A percentile compares a stretch with the other conserved stretches of the same genome.
Evolutionary conservation across 2,888 invertebrate species (phyloP).

Genomic region (Drosophila kambysellisi): DNA sequence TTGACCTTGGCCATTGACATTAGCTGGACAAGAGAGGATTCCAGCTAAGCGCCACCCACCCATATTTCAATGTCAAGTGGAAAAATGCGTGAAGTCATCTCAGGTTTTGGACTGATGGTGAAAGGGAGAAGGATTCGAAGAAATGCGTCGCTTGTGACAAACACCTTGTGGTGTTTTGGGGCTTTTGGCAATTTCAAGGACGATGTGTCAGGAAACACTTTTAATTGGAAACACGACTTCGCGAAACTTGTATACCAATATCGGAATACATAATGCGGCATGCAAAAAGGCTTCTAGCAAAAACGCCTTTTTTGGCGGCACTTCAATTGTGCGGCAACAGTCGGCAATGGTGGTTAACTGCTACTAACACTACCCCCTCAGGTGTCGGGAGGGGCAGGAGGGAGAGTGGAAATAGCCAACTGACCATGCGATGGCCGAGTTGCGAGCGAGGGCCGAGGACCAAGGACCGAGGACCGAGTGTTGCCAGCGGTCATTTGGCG

Average conservation of each 20-base stretch:
- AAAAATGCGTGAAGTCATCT: conserved; percentile 77
- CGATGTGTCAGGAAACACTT: conserved; percentile 47
- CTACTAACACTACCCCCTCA: conserved; percentile 1
- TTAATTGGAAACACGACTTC: conserved; percentile 65
- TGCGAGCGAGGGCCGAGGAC: conserved; percentile 45
- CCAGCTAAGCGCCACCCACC: conserved; percentile 20
- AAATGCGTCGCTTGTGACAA: conserved; percentile 56
- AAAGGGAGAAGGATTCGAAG: conserved; percentile 8
- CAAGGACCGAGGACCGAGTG: conserved; percentile 7
- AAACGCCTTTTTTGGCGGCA: conserved; percentile 46
- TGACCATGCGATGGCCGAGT: conserved; percentile 58
- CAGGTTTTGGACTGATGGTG: background rate
- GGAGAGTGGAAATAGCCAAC: conserved; percentile 9
- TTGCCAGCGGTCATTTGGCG: conserved; percentile 82
- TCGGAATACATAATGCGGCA: conserved; percentile 58
- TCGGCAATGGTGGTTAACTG: conserved; percentile 35
- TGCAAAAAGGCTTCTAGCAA: conserved; percentile 43
- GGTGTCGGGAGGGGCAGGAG: conserved; percentile 16
- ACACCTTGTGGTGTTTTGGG: background rate
- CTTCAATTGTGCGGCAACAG: conserved; percentile 57
- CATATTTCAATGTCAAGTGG: conserved; percentile 64
- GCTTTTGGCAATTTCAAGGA: conserved; percentile 48
- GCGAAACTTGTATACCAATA: conserved; percentile 27
- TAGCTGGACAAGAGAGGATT: conserved; percentile 31
- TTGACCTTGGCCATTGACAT: conserved; percentile 76